These are phyloP conservation scores for Drosophila parvula DNA, from an alignment of 1,140 invertebrate genomes.

Conservation along the genomic window DNA sequence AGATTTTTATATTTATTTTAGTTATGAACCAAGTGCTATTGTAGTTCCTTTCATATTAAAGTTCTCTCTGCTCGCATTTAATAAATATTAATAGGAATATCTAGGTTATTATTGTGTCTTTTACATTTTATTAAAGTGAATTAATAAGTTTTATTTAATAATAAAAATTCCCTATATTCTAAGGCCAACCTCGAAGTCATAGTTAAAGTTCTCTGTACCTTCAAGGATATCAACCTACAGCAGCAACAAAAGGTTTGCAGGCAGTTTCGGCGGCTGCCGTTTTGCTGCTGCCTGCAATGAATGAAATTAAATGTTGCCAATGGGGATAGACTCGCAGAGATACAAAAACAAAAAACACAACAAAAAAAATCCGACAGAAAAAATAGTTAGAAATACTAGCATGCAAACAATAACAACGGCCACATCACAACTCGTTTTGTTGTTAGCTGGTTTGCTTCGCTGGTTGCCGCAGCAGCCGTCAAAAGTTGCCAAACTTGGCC, in stretches of 20 bases:
- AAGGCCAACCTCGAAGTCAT: neutral
- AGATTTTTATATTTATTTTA: neutral
- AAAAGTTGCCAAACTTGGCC: constrained; percentile 80
- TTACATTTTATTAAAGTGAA: neutral
- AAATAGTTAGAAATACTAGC: constrained; percentile 55
- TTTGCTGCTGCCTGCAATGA: constrained; percentile 59
- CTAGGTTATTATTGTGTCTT: neutral
- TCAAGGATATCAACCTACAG: constrained; percentile 5
- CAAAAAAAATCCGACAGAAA: constrained; percentile 4
- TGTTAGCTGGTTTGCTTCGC: constrained; percentile 38
- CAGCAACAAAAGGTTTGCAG: constrained; percentile 39
- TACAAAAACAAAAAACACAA: neutral
- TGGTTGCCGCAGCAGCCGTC: constrained; percentile 56
- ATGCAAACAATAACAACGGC: constrained; percentile 45
- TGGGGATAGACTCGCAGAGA: constrained; percentile 34
- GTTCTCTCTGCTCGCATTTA: neutral
- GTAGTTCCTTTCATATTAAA: neutral
- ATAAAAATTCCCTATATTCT: neutral
- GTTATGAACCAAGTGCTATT: neutral
- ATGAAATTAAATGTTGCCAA: constrained; percentile 78
- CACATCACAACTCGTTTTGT: constrained; percentile 65
- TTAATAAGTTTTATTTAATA: neutral
- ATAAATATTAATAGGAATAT: neutral
- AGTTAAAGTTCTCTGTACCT: neutral
- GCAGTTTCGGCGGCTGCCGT: constrained; percentile 58